Base-by-base conservation (phyloP, 2,888 invertebrate species). In the Dichetophora obliterata region DNA sequence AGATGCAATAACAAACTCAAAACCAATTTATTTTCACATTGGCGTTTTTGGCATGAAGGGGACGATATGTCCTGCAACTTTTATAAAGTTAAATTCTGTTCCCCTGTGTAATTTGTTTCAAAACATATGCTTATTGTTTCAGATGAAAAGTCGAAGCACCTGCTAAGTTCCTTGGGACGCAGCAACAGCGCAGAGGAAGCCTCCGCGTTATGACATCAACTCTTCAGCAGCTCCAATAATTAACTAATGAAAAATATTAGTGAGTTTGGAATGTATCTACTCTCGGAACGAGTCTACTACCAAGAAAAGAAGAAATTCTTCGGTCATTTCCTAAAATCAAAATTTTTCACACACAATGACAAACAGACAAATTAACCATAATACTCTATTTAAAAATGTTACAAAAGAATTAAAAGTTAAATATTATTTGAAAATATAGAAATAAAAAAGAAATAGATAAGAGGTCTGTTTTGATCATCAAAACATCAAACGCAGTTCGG, bases 171-270 rank as follows among this genome's bases (percentile, higher is more conserved):
- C 75, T 78, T 84, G 65, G 83, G 83, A 27, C 85, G 86, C 74
- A 82, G 83, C 82, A 86, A 81, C 70, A 87, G 85, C 77, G 81
- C 84, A 22, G 85, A 86, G 81, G 86, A 87, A 80, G 83, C 88
- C 72, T 85, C 86, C 65, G 85, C 87, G 70, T 89, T 89, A 89
- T 89, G 89, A 89, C 88, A 89, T 82, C 89, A 89, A 81, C 85
- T 89, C 74, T 89, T 88, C 80, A 88, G 82, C 78, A 87, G 83
- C 78, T 83, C 85, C 68, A 87, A 85, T 79, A 88, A 88, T 85
- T 87, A 88, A 85, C 85, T 85, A 84, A 82, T 86, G 84, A 86
- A 86, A 86, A 86, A 84, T 80, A 82, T 84, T 71, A 85, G 85
- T 80, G 84, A 86, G 66, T 83, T 86, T 73, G 84, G 86, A 71